These are phyloP conservation scores for Mionectes macconnelli DNA, from an alignment of 2,113 vertebrate species.

Conservation along the genomic window DNA sequence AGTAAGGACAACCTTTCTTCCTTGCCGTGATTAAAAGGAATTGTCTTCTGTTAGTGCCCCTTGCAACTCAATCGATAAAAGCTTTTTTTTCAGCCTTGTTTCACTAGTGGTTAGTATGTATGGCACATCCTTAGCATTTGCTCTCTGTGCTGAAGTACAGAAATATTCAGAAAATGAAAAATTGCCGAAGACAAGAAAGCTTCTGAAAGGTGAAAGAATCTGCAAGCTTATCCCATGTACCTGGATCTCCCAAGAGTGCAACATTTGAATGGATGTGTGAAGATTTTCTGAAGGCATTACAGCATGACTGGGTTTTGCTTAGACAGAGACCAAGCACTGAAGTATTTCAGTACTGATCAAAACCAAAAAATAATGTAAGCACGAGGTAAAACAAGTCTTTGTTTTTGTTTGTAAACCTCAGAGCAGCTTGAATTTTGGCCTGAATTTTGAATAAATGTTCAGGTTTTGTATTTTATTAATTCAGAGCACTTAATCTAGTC, in stretches of 20 bases:
- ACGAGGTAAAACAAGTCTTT: background rate
- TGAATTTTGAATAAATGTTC: constrained; percentile 10
- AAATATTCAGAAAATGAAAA: constrained; percentile 46
- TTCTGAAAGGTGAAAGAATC: constrained; percentile 12
- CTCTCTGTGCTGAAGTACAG: background rate
- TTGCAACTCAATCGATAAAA: background rate
- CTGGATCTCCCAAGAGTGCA: background rate
- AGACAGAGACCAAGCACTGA: background rate
- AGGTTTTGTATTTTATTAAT: constrained; percentile 39
- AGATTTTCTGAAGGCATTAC: background rate
- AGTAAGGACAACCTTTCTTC: background rate
- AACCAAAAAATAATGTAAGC: background rate
- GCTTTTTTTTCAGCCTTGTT: background rate
- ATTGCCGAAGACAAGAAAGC: constrained; percentile 16
- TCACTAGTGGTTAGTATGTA: background rate
- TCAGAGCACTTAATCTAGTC: constrained; percentile 26
- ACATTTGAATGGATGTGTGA: background rate
- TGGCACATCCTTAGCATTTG: background rate
- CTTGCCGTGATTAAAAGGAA: background rate
- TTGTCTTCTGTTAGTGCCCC: background rate
- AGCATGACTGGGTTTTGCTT: background rate
- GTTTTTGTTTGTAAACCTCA: background rate
- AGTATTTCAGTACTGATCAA: background rate
- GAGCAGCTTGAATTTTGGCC: background rate
- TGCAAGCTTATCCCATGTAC: constrained; percentile 18